A percentile compares a stretch with the other conserved stretches of the same genome.
These are phyloP conservation scores for Homarus gammarus DNA, from an alignment of 2,888 invertebrate species.

Conservation along the genomic window DNA sequence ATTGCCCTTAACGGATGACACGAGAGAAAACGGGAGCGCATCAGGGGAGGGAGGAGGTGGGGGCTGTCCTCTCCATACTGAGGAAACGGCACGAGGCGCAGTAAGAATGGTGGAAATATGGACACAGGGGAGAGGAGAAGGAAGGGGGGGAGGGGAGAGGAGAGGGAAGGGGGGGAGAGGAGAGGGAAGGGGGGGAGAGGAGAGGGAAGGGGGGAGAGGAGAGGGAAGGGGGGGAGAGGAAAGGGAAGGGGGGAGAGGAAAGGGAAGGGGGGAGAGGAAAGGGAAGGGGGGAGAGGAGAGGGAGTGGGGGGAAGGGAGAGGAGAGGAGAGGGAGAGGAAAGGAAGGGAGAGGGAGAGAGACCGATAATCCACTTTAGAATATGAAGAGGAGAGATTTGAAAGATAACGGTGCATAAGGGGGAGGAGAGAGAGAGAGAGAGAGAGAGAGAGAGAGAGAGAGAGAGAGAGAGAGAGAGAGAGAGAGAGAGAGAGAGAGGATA, in stretches of 20 bases:
- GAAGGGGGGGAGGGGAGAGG: background rate
- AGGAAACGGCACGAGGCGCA: too few relatives aligned
- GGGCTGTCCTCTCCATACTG: too few relatives aligned
- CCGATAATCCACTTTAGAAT: too few relatives aligned
- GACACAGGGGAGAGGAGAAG: background rate
- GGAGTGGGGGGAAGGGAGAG: background rate
- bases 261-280: background rate
- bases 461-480: too few relatives aligned
- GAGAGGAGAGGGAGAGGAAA: background rate
- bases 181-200: background rate
- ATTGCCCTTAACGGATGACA: too few relatives aligned
- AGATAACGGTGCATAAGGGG: too few relatives aligned
- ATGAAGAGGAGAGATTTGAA: too few relatives aligned
- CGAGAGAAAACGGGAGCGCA: background rate
- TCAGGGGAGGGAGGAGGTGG: background rate
- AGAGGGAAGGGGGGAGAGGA: background rate
- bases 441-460: too few relatives aligned
- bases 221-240: background rate
- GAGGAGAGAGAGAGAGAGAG: too few relatives aligned
- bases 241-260: background rate
- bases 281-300: background rate
- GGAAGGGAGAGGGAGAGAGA: too few relatives aligned
- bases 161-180: background rate
- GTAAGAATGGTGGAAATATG: too few relatives aligned
- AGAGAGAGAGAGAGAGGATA: too few relatives aligned